phyloP scores from a whole-genome alignment of 1,140 invertebrate species.

The Spodoptera litura region DNA sequence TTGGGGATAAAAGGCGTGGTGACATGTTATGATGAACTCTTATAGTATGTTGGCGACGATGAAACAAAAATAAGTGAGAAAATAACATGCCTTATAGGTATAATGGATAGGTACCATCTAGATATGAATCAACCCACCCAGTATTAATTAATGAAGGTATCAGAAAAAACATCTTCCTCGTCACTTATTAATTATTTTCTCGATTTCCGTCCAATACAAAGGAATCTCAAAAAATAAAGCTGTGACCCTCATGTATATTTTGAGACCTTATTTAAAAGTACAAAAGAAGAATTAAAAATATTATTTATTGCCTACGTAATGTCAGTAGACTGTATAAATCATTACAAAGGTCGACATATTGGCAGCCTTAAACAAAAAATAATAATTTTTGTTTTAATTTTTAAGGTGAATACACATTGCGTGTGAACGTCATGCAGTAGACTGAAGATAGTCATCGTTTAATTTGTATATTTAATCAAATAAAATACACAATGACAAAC shows the following conservation, averaged over 20 bases:
- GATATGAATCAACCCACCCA: background rate
- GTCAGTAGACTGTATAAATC: constrained; percentile 47
- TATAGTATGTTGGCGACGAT: no score
- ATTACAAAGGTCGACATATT: constrained; percentile 43
- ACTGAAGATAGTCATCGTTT: background rate
- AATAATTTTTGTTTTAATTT: constrained; percentile 28
- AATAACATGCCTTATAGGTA: no score
- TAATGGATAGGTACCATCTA: no score
- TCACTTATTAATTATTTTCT: background rate
- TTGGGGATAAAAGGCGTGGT: no score
- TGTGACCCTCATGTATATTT: constrained; percentile 34
- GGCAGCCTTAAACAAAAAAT: constrained; percentile 16
- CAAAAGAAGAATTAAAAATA: constrained; percentile 49
- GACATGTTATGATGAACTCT: no score
- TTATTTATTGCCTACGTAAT: constrained; percentile 49
- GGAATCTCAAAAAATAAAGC: constrained; percentile 22
- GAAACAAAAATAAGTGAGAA: no score
- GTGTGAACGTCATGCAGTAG: background rate
- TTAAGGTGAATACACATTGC: background rate
- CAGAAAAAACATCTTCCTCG: background rate
- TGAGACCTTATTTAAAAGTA: constrained; percentile 34
- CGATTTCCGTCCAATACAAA: constrained; percentile 3
- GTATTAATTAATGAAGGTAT: background rate
- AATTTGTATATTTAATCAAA: no score
- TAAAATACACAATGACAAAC: no score